phyloP scores from a whole-genome alignment of 2,888 invertebrate species.

The Blastobasis lacticolella region DNA sequence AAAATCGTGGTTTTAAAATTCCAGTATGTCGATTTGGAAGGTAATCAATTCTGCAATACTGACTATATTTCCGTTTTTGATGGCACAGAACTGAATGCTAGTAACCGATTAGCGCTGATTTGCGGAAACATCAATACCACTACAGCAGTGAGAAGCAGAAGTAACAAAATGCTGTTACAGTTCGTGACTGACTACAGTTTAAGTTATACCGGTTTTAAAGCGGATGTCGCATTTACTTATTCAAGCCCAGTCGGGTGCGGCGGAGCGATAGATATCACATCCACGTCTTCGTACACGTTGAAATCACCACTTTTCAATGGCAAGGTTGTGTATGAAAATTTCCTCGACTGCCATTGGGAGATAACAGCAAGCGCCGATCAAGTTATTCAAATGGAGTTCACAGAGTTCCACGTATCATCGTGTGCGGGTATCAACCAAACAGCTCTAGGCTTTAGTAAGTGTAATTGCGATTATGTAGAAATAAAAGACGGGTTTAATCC shows the following conservation, averaged over 20 bases:
- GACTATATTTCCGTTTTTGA: conserved; percentile 79
- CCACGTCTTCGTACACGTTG: conserved; percentile 42
- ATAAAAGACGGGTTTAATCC: conserved; percentile 81
- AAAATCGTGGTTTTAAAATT: conserved; percentile 79
- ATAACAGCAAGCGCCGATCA: conserved; percentile 75
- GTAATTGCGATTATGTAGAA: conserved; percentile 83
- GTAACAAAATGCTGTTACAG: conserved; percentile 73
- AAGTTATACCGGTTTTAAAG: conserved; percentile 72
- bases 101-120: conserved; percentile 69
- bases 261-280: conserved; percentile 74
- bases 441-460: conserved; percentile 56
- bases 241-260: conserved; percentile 79
- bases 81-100: conserved; percentile 30
- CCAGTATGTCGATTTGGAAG: conserved; percentile 72
- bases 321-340: conserved; percentile 72
- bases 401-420: conserved; percentile 67
- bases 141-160: conserved; percentile 75
- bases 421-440: conserved; percentile 55
- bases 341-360: conserved; percentile 85
- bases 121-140: conserved; percentile 78
- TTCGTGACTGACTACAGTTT: conserved; percentile 55
- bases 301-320: conserved; percentile 45
- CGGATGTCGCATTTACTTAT: conserved; percentile 74
- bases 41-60: conserved; percentile 57
- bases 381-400: conserved; percentile 75